These are phyloP conservation scores for Trididemnum miniatum DNA, from an alignment of 23 tunicate genomes.

Conservation along the genomic window DNA sequence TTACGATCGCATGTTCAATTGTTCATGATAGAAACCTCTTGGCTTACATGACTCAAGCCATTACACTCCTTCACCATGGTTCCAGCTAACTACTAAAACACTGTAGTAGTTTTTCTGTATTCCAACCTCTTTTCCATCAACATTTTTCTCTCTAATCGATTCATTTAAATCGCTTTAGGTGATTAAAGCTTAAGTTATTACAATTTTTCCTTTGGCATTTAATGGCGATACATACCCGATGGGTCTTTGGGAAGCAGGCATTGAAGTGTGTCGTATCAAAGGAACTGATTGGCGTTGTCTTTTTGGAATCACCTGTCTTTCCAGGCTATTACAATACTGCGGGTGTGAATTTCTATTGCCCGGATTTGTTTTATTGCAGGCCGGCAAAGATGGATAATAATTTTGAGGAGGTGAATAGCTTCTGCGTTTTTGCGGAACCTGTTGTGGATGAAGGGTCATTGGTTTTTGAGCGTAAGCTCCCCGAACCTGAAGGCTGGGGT, in stretches of 20 bases:
- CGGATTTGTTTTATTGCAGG: background rate
- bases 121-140: too few species aligned
- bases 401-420: slow-evolving; percentile 30
- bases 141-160: too few species aligned
- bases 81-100: too few species aligned
- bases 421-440: background rate
- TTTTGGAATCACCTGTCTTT: slow-evolving; percentile 28
- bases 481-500: slow-evolving; percentile 65
- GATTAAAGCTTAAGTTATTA: too few species aligned
- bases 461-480: slow-evolving; percentile 32
- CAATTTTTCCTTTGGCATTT: too few species aligned
- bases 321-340: background rate
- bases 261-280: slow-evolving; percentile 39
- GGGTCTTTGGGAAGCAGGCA: slow-evolving; percentile 36
- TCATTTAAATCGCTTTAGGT: too few species aligned
- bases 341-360: background rate
- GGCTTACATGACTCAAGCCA: too few species aligned
- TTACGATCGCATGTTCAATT: too few species aligned
- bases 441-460: background rate
- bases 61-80: too few species aligned
- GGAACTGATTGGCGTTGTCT: slow-evolving; percentile 29
- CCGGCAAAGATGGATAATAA: slow-evolving; percentile 46
- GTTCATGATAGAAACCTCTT: too few species aligned
- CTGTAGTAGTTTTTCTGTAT: too few species aligned
- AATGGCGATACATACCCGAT: background rate